phyloP scores from a whole-genome alignment of 2,797 vertebrate species.

The Pipistrellus kuhlii region DNA sequence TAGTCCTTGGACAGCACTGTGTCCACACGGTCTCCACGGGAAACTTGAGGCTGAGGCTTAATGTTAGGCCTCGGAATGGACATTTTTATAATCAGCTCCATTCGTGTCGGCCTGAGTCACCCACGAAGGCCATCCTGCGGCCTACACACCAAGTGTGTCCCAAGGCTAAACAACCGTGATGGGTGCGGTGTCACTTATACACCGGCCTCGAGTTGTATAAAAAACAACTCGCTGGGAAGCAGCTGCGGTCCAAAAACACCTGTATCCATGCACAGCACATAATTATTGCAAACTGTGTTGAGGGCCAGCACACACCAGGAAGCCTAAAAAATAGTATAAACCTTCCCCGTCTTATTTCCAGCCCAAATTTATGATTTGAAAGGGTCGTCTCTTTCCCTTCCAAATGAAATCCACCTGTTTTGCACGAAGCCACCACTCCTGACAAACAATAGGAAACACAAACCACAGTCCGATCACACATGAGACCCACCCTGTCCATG shows the following conservation, averaged over 20 bases:
- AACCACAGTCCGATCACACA: background rate
- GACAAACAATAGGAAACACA: constrained; percentile 69
- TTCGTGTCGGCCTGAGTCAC: constrained; percentile 73
- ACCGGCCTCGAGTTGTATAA: constrained; percentile 67
- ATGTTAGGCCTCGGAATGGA: constrained; percentile 59
- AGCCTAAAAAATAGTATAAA: constrained; percentile 56
- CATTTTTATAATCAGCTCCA: constrained; percentile 68
- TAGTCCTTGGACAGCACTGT: constrained; percentile 43
- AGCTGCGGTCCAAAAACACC: constrained; percentile 67
- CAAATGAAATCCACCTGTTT: constrained; percentile 71
- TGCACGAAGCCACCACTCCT: constrained; percentile 17
- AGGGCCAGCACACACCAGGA: constrained; percentile 55
- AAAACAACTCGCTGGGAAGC: constrained; percentile 66
- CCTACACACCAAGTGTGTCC: constrained; percentile 54
- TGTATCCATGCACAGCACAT: constrained; percentile 67
- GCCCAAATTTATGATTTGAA: constrained; percentile 59
- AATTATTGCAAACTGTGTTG: constrained; percentile 74
- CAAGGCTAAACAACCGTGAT: constrained; percentile 70
- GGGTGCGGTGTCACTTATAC: constrained; percentile 62
- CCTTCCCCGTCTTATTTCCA: constrained; percentile 67
- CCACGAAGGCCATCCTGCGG: constrained; percentile 42
- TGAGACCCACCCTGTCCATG: background rate
- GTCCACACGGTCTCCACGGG: constrained; percentile 66
- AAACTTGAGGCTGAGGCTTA: constrained; percentile 66
- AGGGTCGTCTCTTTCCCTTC: constrained; percentile 59